phyloP scores from a whole-genome alignment of 2,888 invertebrate species.

The Lordiphosa fenestrarum region DNA sequence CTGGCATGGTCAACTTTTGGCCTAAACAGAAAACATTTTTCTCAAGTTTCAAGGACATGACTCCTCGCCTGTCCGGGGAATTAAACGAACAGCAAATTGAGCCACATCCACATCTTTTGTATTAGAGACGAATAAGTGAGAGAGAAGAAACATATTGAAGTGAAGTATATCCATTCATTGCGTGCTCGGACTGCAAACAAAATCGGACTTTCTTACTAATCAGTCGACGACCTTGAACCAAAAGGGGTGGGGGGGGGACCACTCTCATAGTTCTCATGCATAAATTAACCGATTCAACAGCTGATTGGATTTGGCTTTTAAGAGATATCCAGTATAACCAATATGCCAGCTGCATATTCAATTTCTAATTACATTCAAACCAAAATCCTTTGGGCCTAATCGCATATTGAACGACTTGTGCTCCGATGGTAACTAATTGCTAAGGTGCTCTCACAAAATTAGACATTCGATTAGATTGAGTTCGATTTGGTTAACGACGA shows the following conservation, averaged over 20 bases:
- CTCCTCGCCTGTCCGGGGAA: slow-evolving; percentile 33
- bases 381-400: background rate
- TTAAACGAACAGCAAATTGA: slow-evolving; percentile 35
- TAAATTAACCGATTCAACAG: slow-evolving; percentile 61
- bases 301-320: slow-evolving; percentile 58
- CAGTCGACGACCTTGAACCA: slow-evolving; percentile 9
- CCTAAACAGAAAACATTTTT: background rate
- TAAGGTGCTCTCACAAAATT: slow-evolving; percentile 49
- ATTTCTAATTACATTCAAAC: slow-evolving; percentile 42
- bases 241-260: background rate
- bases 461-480: slow-evolving; percentile 56
- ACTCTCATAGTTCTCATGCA: slow-evolving; percentile 47
- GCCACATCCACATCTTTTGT: slow-evolving; percentile 24
- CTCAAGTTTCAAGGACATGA: slow-evolving; percentile 31
- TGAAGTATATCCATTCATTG: slow-evolving; percentile 21
- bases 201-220: slow-evolving; percentile 31
- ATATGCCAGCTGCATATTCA: slow-evolving; percentile 41
- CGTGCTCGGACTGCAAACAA: slow-evolving; percentile 42
- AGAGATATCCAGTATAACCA: slow-evolving; percentile 3
- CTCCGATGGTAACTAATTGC: slow-evolving; percentile 40
- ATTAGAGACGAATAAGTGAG: slow-evolving; percentile 36
- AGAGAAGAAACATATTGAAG: slow-evolving; percentile 17
- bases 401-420: background rate
- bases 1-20: background rate
- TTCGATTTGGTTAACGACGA: slow-evolving; percentile 7